Evolutionary conservation across 1,140 invertebrate genomes (phyloP), one percentile per base, ranked within the genome.

Genomic region (Psilanteris sp.): DNA sequence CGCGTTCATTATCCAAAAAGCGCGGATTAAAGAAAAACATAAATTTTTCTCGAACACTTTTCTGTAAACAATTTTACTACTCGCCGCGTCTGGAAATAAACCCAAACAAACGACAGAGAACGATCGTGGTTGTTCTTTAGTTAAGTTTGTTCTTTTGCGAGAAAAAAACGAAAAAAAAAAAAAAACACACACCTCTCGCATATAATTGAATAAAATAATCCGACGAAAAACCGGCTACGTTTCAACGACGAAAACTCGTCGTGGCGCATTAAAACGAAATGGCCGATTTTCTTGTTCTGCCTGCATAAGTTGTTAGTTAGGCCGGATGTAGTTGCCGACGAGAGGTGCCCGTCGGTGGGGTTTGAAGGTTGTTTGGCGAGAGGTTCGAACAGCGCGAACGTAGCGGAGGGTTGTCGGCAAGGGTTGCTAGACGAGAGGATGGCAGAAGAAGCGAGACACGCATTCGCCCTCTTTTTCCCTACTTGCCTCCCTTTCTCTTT

Each of bases 341-440:
- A 62, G n/a, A n/a, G n/a, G n/a, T n/a, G n/a, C n/a, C n/a, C 32
- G 48, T 39, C 26, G 31, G 41, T 48, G 74, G 61, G 54, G 46
- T 62, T 61, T 61, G 59, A 71, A 52, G 66, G 76, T 79, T 79
- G 78, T 77, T 81, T 77, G 71, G 71, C 62, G 59, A 82, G 72
- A 75, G 36, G 37, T 57, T 70, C 34, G 34, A 66, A 62, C 50
- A 57, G 55, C 39, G 50, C 43, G 44, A 64, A 61, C 41, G 71
- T 37, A 59, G 61, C 37, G 54, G 71, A 59, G 48, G 72, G 75
- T 59, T 48, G 43, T 39, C 24, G 7, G 31, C 41, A 71, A 74
- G 55, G 44, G 64, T 44, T 50, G 66, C 36, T 15, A 44, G 46
- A 55, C 22, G 62, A 61, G 64, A 43, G 50, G 59, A 68, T 50